phyloP scores from a whole-genome alignment of 37 sponge, comb jelly and placozoan genomes.

The Halichondria panicea region DNA sequence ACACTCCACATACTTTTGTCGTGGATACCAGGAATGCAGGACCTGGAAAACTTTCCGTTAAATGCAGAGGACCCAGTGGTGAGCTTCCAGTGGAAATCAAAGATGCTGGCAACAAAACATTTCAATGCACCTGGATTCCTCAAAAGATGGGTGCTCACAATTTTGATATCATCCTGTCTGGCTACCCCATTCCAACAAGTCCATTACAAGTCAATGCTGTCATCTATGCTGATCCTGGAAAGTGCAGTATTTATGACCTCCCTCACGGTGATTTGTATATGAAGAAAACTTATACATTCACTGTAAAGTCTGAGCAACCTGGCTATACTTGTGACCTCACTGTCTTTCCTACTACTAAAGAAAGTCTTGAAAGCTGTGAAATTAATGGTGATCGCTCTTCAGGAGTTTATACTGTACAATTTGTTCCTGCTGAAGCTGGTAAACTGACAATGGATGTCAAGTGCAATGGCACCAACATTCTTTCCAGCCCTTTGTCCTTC shows the following conservation, averaged over 20 bases:
- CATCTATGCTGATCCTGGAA: slow-evolving; percentile 18
- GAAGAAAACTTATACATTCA: too few relatives aligned
- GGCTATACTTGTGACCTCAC: too few relatives aligned
- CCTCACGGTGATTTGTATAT: too few relatives aligned
- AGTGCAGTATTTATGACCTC: too few relatives aligned
- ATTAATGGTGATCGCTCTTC: too few relatives aligned
- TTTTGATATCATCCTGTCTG: slow-evolving; percentile 52
- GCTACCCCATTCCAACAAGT: slow-evolving; percentile 52
- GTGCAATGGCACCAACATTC: slow-evolving; percentile 19
- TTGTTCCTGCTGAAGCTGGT: slow-evolving; percentile 41
- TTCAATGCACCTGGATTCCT: slow-evolving; percentile 36
- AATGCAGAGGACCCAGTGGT: slow-evolving; percentile 17
- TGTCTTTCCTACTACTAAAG: too few relatives aligned
- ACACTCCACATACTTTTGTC: slow-evolving; percentile 19
- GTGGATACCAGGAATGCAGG: slow-evolving; percentile 59
- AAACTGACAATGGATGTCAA: slow-evolving; percentile 5
- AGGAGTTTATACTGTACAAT: slow-evolving; percentile 32
- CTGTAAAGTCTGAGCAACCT: too few relatives aligned
- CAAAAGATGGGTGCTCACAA: slow-evolving; percentile 39
- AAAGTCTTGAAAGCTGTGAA: too few relatives aligned
- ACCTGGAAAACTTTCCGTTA: slow-evolving; percentile 43
- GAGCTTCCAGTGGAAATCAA: slow-evolving; percentile 6
- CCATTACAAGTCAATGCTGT: slow-evolving; percentile 79
- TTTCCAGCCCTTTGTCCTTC: slow-evolving; percentile 28
- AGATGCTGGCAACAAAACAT: background rate